Conservation (phyloP, 2,113 vertebrate species). For the Bujurquina vittata region DNA sequence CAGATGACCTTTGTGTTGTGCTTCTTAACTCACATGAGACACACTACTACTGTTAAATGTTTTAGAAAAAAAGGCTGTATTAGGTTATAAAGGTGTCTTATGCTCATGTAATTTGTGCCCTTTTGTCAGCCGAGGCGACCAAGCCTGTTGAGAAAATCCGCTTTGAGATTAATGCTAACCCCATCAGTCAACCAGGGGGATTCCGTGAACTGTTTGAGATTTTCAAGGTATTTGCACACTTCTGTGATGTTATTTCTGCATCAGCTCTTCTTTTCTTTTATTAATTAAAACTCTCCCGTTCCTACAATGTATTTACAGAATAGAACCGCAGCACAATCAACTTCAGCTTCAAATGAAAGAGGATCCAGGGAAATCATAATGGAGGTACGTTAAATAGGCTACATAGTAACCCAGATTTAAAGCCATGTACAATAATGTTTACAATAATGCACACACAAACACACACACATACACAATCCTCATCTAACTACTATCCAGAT, state of each 20-base stretch:
- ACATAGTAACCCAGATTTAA: background rate
- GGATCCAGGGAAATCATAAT: background rate
- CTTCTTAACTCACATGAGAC: background rate
- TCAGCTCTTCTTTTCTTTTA: constrained; percentile 26
- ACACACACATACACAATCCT: background rate
- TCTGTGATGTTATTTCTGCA: constrained; percentile 4
- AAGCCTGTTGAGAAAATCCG: constrained; percentile 77
- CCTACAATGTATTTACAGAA: constrained; percentile 49
- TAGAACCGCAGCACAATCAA: background rate
- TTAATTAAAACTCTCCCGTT: background rate
- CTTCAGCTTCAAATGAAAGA: constrained; percentile 16
- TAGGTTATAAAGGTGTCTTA: background rate
- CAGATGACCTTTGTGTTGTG: background rate
- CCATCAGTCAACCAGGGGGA: constrained; percentile 3
- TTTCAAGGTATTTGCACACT: constrained; percentile 66
- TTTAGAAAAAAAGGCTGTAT: background rate
- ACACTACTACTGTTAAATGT: background rate
- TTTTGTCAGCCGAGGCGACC: constrained; percentile 61
- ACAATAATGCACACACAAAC: too few species aligned
- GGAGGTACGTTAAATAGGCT: constrained; percentile 14
- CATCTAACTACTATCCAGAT: background rate
- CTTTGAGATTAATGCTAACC: constrained; percentile 64
- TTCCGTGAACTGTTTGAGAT: constrained; percentile 54
- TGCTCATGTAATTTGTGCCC: background rate
- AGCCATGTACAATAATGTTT: background rate